These are phyloP conservation scores for Tenthredo scrophulariae DNA, from an alignment of 2,888 invertebrate genomes.

Conservation along the genomic window DNA sequence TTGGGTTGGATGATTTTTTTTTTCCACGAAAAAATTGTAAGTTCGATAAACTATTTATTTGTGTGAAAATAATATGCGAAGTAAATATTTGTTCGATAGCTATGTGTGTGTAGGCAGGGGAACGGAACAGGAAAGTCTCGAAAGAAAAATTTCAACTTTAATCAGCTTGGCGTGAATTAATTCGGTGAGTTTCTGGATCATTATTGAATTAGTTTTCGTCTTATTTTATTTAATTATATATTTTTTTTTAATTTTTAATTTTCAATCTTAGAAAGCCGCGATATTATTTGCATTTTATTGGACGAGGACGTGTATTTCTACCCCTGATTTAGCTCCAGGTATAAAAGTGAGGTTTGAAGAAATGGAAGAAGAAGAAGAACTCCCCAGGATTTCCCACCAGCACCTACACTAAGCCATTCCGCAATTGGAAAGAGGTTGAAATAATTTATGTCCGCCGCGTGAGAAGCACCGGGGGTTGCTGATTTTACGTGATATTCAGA, in stretches of 20 bases:
- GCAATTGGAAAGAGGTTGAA: constrained; percentile 29
- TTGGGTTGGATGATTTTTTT: too few species aligned
- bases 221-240: not conserved
- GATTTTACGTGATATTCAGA: not conserved
- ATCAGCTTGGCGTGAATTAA: not conserved
- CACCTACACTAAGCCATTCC: not conserved
- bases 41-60: not conserved
- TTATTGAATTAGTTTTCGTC: not conserved
- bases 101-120: not conserved
- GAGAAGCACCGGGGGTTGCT: not conserved
- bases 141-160: not conserved
- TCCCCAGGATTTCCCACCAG: not conserved
- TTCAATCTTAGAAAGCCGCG: not conserved
- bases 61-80: not conserved
- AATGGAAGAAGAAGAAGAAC: not conserved
- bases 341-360: not conserved
- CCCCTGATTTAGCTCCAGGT: not conserved
- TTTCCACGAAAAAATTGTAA: not conserved
- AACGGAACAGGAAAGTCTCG: not conserved
- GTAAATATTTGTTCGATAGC: not conserved
- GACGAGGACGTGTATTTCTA: not conserved
- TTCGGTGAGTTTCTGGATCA: not conserved
- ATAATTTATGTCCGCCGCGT: constrained; percentile 23
- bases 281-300: not conserved
- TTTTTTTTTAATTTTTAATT: not conserved